Base-by-base conservation (phyloP, 2,888 invertebrate species). In the Brachypterus glaber region DNA sequence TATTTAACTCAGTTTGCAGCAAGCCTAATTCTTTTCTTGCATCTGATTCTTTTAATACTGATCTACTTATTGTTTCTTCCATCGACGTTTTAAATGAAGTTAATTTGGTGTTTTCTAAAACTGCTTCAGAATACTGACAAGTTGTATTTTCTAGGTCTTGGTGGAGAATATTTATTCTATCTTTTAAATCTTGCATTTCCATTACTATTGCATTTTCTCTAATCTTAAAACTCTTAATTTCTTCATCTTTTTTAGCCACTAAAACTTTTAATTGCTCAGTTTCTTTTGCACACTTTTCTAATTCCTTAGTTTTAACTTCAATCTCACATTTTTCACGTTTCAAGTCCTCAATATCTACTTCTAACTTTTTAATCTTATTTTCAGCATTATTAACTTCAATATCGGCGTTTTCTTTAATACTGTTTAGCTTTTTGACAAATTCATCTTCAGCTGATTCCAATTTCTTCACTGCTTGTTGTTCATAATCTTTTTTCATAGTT, bases 61-160 rank as follows among this genome's bases (percentile, higher is more conserved):
- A 62, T 44, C 74, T 73, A 48, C 74, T 71, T 8, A 78, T 52
- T 53, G 79, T 75, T 48, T 75, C 71, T 58, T 86, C 83, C 17
- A 82, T 58, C 14, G 71, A 70, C 16, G 79, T 55, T 47, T 79
- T 77, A 30, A 85, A 84, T 46, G 82, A 82, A 37, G 77, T 73
- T 2, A 82, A 70, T 47, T 81, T 77, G 0, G 82, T 80, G 51
- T 84, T 75, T 51, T 87, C 85, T 24, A 83, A 66, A 1, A 82
- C 74, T 1, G 77, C 76, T 55, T 82, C 79, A 0, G 86, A 85
- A 13, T 80, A 79, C 45, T 79, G 75, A n/a, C 85, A 67, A 0
- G 79, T 79, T 1, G 80, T 74, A 45, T 79, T 76, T 54, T 86
- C 83, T 9, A 85, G 68, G 36, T 81, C 78, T 37, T 76, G 70